phyloP scores from a whole-genome alignment of 2,888 invertebrate genomes.

The Lycia hirtaria region DNA sequence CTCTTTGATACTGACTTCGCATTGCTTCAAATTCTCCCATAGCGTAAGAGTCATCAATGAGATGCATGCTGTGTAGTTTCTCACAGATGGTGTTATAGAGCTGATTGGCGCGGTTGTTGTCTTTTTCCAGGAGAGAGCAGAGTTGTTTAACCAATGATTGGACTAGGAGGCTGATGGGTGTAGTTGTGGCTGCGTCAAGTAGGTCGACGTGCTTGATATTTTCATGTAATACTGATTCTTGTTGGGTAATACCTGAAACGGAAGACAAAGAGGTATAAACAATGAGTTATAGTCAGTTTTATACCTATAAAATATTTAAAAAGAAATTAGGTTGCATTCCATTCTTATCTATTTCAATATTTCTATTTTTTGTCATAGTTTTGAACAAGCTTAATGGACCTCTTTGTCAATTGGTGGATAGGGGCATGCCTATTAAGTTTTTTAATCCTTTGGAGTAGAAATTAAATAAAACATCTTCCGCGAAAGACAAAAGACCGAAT shows the following conservation, averaged over 20 bases:
- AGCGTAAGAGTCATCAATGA: slow-evolving; percentile 89
- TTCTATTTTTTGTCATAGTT: too few relatives aligned
- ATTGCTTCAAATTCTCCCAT: slow-evolving; percentile 89
- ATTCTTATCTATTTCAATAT: too few relatives aligned
- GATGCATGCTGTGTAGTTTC: slow-evolving; percentile 87
- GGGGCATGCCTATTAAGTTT: too few relatives aligned
- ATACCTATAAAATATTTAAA: too few relatives aligned
- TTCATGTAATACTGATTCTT: slow-evolving; percentile 67
- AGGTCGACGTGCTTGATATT: slow-evolving; percentile 72
- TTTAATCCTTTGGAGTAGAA: too few relatives aligned
- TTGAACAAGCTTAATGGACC: too few relatives aligned
- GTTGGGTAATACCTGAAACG: slow-evolving; percentile 68
- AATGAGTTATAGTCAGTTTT: background rate
- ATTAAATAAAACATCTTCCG: too few relatives aligned
- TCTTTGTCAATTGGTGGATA: too few relatives aligned
- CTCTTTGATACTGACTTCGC: slow-evolving; percentile 88
- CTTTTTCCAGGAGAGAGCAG: slow-evolving; percentile 87
- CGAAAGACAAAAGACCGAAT: too few relatives aligned
- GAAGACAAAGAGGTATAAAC: background rate
- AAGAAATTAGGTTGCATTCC: too few relatives aligned
- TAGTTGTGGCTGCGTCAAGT: slow-evolving; percentile 73
- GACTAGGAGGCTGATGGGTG: slow-evolving; percentile 88
- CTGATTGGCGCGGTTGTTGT: slow-evolving; percentile 83
- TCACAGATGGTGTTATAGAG: slow-evolving; percentile 89
- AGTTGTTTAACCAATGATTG: slow-evolving; percentile 89